Evolutionary conservation across 2,113 vertebrate genomes (phyloP).

Genomic region (Hippopotamus amphibius): DNA sequence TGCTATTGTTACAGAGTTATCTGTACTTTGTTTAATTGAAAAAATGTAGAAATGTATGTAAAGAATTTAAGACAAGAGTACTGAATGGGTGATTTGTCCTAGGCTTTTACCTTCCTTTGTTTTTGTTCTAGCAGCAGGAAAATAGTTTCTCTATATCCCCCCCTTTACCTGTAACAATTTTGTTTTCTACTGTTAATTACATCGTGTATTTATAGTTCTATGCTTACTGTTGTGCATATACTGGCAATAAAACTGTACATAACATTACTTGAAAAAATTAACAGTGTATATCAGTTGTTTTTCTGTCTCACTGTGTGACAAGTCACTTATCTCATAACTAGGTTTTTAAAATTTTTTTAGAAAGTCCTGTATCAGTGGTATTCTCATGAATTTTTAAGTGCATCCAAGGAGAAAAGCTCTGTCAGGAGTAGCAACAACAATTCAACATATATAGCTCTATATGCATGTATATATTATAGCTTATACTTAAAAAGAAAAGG

Average conservation of each 20-base stretch:
- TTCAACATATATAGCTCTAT: not conserved
- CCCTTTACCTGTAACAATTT: conserved; percentile 90
- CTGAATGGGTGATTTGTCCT: conserved; percentile 81
- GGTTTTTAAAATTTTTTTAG: not conserved
- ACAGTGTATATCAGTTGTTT: conserved; percentile 79
- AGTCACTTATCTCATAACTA: conserved; percentile 24
- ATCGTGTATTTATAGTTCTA: conserved; percentile 97
- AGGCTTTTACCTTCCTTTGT: conserved; percentile 85
- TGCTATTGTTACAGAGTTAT: conserved; percentile 87
- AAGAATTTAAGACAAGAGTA: conserved; percentile 86
- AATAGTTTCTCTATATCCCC: conserved; percentile 82
- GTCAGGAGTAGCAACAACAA: not conserved
- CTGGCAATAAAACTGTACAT: conserved; percentile 98
- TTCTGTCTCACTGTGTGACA: conserved; percentile 81
- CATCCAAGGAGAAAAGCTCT: conserved; percentile 46
- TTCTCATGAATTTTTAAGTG: conserved; percentile 23
- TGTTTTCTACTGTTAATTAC: conserved; percentile 92
- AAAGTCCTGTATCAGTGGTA: not conserved
- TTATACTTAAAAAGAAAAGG: not conserved
- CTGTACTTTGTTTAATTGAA: conserved; percentile 80
- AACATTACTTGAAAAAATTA: conserved; percentile 89
- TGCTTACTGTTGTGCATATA: conserved; percentile 96
- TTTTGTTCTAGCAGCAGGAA: conserved; percentile 80
- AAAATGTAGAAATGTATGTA: conserved; percentile 95
- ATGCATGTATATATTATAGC: not conserved